Evolutionary conservation across 1,140 invertebrate genomes (phyloP), one percentile per base, ranked within the genome.

Genomic region (Trachymyrmex septentrionalis): DNA sequence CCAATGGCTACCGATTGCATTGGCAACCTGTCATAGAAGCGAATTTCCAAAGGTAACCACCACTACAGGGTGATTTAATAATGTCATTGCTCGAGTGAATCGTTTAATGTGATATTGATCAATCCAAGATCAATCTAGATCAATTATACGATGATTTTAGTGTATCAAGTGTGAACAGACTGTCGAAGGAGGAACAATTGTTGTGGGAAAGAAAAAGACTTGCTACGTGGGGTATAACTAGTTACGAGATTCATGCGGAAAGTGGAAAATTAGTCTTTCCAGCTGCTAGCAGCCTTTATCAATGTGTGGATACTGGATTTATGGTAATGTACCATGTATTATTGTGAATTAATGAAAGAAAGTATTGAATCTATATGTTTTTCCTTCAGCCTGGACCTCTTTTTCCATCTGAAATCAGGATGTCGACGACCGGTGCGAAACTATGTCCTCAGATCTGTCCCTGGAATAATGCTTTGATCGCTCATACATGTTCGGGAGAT

Each of bases 371-470:
- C 90, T 50, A 16, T 48, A 5, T 5, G 0, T 48, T 19, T 55
- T 61, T 24, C 16, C 1, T 3, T 95, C 96, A 97, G 97, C 96
- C 96, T 86, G 96, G 96, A 55, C 96, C 97, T 19, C 92, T 97
- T 12, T 97, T 97, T 94, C 97, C 97, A 59, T 96, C 96, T 0
- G 97, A 98, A 92, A 94, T 98, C 9, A 96, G 96, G 92, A 96
- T 96, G 92, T 95, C 97, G 91, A 92, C 96, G 92, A 91, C 96
- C 94, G 96, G 98, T 93, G 95, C 98, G 91, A 96, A 97, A 87
- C 95, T 99, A 5, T 98, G 98, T 92, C 98, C 99, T 1, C 97
- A 98, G 94, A 98, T 99, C 91, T 99, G 99, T 93, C 99, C 99
- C 3, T 96, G 97, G 87, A 98, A 98, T 94, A 97, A 98, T 7